Evolutionary conservation across 2,797 vertebrate genomes (phyloP).

Genomic region (Lemur catta): DNA sequence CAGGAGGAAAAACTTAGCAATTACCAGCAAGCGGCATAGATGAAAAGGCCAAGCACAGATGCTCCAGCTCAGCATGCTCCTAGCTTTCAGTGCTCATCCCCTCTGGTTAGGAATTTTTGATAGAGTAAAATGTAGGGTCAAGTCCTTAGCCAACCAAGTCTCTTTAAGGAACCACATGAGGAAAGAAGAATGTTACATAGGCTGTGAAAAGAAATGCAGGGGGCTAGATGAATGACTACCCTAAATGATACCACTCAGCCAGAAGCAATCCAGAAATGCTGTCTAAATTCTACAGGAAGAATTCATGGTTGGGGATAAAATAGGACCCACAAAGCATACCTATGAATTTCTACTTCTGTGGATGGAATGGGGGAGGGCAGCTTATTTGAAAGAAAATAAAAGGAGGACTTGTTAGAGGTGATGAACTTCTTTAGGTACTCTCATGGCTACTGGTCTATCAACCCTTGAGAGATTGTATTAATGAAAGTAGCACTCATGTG

Average conservation of each 20-base stretch:
- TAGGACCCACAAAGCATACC: neutral
- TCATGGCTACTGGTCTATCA: neutral
- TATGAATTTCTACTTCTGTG: neutral
- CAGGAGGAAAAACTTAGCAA: conserved; percentile 65
- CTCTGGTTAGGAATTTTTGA: conserved; percentile 52
- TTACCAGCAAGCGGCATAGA: conserved; percentile 64
- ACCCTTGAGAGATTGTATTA: neutral
- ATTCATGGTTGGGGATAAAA: neutral
- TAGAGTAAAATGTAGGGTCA: conserved; percentile 19
- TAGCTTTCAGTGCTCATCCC: neutral
- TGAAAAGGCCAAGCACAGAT: conserved; percentile 64
- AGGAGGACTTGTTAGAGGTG: neutral
- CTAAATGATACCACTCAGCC: neutral
- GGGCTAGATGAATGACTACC: neutral
- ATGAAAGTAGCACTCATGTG: neutral
- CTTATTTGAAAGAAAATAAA: neutral
- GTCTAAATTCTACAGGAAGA: neutral
- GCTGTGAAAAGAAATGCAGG: neutral
- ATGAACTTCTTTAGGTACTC: conserved; percentile 21
- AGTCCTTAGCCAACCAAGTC: neutral
- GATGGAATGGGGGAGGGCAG: neutral
- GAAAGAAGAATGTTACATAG: conserved; percentile 11
- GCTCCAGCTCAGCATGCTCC: conserved; percentile 43
- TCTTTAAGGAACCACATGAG: neutral
- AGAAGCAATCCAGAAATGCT: conserved; percentile 19